Percentiles rank a stretch among this genome's conserved stretches.
These are phyloP conservation scores for Megastigmus dorsalis DNA, from an alignment of 2,888 invertebrate species.

Conservation along the genomic window DNA sequence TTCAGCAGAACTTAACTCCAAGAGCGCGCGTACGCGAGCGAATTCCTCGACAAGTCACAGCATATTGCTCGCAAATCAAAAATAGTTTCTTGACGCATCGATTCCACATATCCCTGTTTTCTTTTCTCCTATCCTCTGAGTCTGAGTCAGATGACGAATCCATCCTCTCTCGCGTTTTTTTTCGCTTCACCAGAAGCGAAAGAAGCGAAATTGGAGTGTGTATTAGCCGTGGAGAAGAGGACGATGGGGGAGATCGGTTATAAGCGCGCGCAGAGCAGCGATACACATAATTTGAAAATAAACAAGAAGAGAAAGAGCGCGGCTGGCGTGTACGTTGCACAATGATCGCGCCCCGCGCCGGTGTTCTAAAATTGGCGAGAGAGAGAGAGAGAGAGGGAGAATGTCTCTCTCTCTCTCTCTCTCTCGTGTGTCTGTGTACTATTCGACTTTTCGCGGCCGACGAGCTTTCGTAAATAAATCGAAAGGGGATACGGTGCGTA, in stretches of 20 bases:
- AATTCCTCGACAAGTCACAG: slow-evolving; percentile 23
- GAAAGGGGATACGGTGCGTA: slow-evolving; percentile 44
- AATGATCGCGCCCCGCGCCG: slow-evolving; percentile 37
- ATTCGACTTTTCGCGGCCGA: slow-evolving; percentile 34
- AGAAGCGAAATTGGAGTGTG: slow-evolving; percentile 19
- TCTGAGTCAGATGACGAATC: background rate
- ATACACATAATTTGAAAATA: slow-evolving; percentile 42
- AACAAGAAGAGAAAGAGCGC: slow-evolving; percentile 41
- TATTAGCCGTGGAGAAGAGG: no score
- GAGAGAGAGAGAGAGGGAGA: background rate
- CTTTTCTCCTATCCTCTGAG: background rate
- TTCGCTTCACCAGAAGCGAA: background rate
- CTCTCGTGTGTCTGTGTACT: slow-evolving; percentile 35
- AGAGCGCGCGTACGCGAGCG: background rate
- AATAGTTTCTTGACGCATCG: slow-evolving; percentile 49
- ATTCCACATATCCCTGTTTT: background rate
- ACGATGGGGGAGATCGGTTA: no score
- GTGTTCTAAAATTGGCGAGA: slow-evolving; percentile 52
- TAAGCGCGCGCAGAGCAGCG: no score
- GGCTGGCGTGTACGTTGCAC: slow-evolving; percentile 46
- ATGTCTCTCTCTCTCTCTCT: no score
- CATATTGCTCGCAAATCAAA: slow-evolving; percentile 37
- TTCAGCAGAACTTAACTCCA: background rate
- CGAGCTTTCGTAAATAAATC: slow-evolving; percentile 41
- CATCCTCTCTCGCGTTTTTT: background rate